Evolutionary conservation across 1,140 invertebrate genomes (phyloP), one percentile per base, ranked within the genome.

Genomic region (Antheraea mylitta): DNA sequence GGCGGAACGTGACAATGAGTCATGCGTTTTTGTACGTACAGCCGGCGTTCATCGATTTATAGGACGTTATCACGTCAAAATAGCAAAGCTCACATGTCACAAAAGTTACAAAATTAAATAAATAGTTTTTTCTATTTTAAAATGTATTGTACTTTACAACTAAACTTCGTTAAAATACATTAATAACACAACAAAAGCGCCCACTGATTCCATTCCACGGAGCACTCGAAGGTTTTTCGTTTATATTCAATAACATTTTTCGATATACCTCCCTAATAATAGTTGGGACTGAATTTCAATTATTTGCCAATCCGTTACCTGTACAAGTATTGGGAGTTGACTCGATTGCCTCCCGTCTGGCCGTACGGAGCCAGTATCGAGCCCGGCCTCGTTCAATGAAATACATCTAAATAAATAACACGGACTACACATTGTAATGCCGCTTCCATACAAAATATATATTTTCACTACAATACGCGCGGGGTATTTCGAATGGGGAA

Each of bases 391-490:
- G 59, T 74, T 82, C 82, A 83, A 85, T 81, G 71, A 76, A 81
- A 80, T 82, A 82, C 79, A 79, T 83, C 78, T 82, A 85, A 85
- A 85, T 82, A 82, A 87, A 87, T 85, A 86, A 86, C 84, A 78
- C 78, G 78, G 78, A 80, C 82, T 74, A 72, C 73, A 53, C 78
- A 85, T 86, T 86, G 84, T 85, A 64, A 81, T 74, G 77, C 77
- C 75, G 73, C 48, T 74, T 80, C 76, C 80, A 80, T 80, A 83
- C 80, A 83, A 85, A 83, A 85, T 86, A 83, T 83, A n/a, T 53
- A 53, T 86, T 86, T 84, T 79, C 82, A 61, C 75, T 74, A 80
- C 78, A 82, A 82, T 79, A 71, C 71, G 13, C 45, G 0, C 53
- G 58, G 59, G 58, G 59, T 67, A 63, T 62, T 68, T 66, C 71